Conservation (phyloP, 2,113 vertebrate species). For the Nibea coibor region DNA sequence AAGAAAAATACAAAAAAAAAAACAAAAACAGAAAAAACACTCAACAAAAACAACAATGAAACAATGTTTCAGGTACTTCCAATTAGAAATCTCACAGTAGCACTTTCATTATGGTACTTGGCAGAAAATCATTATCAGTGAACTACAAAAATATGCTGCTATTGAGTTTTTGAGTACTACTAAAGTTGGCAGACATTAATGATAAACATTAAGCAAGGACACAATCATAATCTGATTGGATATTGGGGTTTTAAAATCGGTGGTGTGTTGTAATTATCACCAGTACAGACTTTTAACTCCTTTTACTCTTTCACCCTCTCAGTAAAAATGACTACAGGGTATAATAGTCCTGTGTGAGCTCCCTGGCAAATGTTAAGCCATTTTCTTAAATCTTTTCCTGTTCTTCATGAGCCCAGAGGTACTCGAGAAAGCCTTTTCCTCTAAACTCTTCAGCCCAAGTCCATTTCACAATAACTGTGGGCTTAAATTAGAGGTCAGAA, state of each 20-base stretch:
- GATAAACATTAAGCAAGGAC: neutral
- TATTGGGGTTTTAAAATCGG: neutral
- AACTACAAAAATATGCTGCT: neutral
- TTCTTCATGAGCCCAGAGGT: neutral
- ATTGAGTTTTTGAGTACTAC: neutral
- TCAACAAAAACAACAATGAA: neutral
- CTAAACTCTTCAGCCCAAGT: neutral
- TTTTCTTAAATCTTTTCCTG: neutral
- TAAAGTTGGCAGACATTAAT: too few species aligned
- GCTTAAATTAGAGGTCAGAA: neutral
- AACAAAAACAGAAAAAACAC: too few species aligned
- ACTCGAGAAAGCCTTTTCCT: neutral
- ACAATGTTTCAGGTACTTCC: neutral
- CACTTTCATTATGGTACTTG: too few species aligned
- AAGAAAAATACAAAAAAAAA: too few species aligned
- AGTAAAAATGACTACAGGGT: neutral
- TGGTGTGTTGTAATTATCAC: neutral
- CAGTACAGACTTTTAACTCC: neutral
- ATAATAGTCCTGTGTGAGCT: neutral
- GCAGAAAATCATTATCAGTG: neutral
- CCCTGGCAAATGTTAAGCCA: neutral
- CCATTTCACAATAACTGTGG: neutral
- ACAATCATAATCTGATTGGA: neutral
- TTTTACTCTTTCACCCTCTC: neutral
- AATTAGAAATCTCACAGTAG: too few species aligned